phyloP scores from a whole-genome alignment of 2,888 invertebrate genomes.

The Noctua janthina region DNA sequence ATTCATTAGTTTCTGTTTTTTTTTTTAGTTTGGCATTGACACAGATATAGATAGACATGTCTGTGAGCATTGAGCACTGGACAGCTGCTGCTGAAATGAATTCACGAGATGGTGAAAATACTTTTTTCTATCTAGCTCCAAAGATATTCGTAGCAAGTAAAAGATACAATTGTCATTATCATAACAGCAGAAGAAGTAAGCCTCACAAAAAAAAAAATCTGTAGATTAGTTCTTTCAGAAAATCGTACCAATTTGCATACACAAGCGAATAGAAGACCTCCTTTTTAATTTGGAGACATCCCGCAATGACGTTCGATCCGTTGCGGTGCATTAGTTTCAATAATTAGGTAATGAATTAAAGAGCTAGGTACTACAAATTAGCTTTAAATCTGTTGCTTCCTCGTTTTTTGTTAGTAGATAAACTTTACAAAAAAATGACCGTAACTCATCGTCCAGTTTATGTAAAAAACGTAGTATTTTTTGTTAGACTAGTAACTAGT shows the following conservation, averaged over 20 bases:
- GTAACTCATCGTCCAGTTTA: constrained; percentile 49
- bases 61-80: constrained; percentile 15
- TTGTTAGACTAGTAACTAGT: constrained; percentile 47
- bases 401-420: constrained; percentile 52
- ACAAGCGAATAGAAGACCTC: not conserved
- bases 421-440: constrained; percentile 58
- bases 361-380: constrained; percentile 37
- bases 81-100: constrained; percentile 5
- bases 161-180: not conserved
- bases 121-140: not conserved
- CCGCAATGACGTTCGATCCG: not conserved
- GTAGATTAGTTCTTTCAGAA: not conserved
- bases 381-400: constrained; percentile 61
- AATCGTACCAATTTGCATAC: not conserved
- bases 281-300: constrained; percentile 6
- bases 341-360: constrained; percentile 43
- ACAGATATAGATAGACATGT: too few species aligned
- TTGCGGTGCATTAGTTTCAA: constrained; percentile 33
- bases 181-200: not conserved
- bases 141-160: not conserved
- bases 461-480: constrained; percentile 58
- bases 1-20: constrained; percentile 9
- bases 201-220: not conserved
- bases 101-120: constrained; percentile 2
- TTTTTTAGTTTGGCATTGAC: constrained; percentile 4